Percentiles rank a stretch among this genome's conserved stretches.
Conservation (phyloP, 1,140 invertebrate species). For the Melitaea cinxia region DNA sequence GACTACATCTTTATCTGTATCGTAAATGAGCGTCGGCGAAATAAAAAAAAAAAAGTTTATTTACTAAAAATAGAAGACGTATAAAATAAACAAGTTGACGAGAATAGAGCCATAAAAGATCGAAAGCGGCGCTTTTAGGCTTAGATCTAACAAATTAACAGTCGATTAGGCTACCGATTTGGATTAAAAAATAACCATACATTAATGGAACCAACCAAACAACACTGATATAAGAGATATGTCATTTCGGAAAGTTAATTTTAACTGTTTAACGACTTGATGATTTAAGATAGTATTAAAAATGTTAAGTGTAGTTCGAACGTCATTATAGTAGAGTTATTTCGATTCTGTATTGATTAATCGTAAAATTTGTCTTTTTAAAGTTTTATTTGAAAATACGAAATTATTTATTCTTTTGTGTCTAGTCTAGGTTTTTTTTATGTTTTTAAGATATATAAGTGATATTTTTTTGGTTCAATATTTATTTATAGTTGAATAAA, state of each 20-base stretch:
- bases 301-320: background rate
- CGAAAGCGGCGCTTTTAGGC: constrained; percentile 66
- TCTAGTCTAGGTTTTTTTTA: no score
- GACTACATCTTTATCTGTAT: constrained; percentile 31
- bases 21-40: constrained; percentile 45
- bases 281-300: background rate
- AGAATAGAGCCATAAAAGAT: constrained; percentile 76
- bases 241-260: constrained; percentile 40
- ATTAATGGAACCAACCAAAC: constrained; percentile 72
- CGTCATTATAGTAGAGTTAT: no score
- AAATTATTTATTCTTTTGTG: no score
- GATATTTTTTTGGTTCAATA: no score
- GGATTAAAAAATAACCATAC: constrained; percentile 58
- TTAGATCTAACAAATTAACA: constrained; percentile 77
- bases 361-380: no score
- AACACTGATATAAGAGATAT: constrained; percentile 57
- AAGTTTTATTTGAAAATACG: no score
- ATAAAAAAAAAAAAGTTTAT: constrained; percentile 52
- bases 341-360: no score
- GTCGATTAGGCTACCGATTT: constrained; percentile 77
- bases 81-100: constrained; percentile 58
- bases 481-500: no score
- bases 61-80: constrained; percentile 30
- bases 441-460: no score
- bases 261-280: background rate